Evolutionary conservation across 2,797 vertebrate genomes (phyloP).

Genomic region (Myotis daubentonii): DNA sequence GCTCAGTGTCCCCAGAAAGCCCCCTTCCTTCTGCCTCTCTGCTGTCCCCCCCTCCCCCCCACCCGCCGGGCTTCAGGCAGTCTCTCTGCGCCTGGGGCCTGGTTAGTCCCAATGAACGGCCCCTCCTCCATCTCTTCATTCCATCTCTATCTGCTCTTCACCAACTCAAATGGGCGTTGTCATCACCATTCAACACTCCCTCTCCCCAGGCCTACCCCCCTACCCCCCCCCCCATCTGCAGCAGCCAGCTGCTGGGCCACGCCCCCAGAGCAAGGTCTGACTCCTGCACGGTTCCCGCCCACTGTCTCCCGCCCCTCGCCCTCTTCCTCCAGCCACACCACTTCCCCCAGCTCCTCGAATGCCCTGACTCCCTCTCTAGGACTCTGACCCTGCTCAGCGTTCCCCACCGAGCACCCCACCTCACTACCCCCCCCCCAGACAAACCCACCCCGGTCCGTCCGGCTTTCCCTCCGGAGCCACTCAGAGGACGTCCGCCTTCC

Average conservation of each 20-base stretch:
- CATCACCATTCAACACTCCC: background rate
- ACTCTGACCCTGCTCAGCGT: background rate
- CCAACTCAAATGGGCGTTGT: background rate
- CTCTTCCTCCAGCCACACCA: background rate
- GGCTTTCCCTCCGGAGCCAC: too few species aligned
- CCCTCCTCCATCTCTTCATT: background rate
- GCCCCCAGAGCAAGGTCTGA: background rate
- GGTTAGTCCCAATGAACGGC: background rate
- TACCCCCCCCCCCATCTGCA: accelerated
- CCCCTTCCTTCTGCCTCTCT: background rate
- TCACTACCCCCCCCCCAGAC: background rate
- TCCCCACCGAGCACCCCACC: background rate
- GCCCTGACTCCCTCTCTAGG: background rate
- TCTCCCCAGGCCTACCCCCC: background rate
- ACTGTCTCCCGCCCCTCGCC: background rate
- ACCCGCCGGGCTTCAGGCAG: too few species aligned
- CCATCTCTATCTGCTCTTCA: background rate
- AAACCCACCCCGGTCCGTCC: too few species aligned
- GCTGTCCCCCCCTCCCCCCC: accelerated
- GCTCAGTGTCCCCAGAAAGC: background rate
- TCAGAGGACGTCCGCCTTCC: background rate
- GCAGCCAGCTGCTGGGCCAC: background rate
- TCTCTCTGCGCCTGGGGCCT: too few species aligned
- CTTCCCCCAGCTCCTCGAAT: background rate
- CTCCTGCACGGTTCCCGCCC: accelerated